Evolutionary conservation across 2,888 invertebrate genomes (phyloP), one percentile per base, ranked within the genome.

Genomic region (Athalia circularis): DNA sequence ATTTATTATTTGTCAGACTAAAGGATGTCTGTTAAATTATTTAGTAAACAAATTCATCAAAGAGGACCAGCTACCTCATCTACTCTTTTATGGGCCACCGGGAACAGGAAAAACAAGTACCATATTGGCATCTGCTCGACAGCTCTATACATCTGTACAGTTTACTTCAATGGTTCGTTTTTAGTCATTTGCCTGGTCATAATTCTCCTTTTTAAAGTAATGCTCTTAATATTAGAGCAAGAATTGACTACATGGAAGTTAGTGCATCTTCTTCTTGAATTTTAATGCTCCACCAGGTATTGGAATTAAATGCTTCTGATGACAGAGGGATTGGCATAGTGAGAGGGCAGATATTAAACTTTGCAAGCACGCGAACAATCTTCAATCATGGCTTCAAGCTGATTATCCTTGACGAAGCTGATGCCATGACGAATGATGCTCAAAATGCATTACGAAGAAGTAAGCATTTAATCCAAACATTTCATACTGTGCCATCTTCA

Each of bases 341-440:
- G 0, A 92, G 99, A 83, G 97, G 97, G 0, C 96, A 97, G 90
- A 97, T 99, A 84, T 92, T 99, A 59, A 98, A 95, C 89, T 99
- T 99, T 93, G 99, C 99, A 3, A 98, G 98, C 82, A 99, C 99
- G 3, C 94, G 97, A 87, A 98, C 98, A 5, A 96, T 99, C 86
- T 98, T 98, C 88, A 97, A 95, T 91, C 95, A 95, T 68, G 97
- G 97, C 0, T 98, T 97, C 83, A 99, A 99, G 89, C 91, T 99
- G 59, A 97, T 99, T 62, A 98, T 99, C 83, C 92, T 99, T 43
- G 99, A 99, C 92, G 99, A 99, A 92, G 99, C 99, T 0, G 99
- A 99, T 93, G 98, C 99, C 0, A 99, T 99, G 99, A 99, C 99
- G 0, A 96, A 96, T 90, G 99, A 99, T 93, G 99, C 99, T 0